Percentiles rank a stretch among this genome's conserved stretches.
phyloP scores from a whole-genome alignment of 2,113 vertebrate species.

The Zosterops pallidus region DNA sequence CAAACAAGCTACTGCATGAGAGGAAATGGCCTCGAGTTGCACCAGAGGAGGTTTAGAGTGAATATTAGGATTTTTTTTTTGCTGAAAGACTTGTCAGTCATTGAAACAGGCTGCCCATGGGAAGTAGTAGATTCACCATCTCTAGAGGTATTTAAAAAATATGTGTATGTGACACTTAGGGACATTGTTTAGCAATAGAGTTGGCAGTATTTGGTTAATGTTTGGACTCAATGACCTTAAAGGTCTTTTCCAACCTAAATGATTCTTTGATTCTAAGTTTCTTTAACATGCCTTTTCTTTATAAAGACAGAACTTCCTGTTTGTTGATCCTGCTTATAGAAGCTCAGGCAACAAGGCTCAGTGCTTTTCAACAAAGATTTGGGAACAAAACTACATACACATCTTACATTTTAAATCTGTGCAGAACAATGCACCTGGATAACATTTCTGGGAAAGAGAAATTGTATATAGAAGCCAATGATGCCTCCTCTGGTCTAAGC shows the following conservation, averaged over 20 bases:
- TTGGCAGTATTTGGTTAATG: background rate
- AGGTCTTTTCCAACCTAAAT: background rate
- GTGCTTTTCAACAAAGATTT: background rate
- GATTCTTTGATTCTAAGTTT: background rate
- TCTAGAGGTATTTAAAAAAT: background rate
- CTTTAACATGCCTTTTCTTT: background rate
- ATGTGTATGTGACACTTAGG: too few species aligned
- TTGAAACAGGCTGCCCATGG: background rate
- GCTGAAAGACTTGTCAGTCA: background rate
- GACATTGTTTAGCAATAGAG: background rate
- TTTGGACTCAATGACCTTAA: background rate
- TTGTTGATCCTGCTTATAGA: background rate
- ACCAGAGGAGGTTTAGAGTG: background rate
- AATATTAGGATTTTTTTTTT: background rate
- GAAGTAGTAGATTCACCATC: background rate
- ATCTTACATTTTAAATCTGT: background rate
- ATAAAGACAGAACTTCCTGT: background rate
- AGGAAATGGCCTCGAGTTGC: background rate
- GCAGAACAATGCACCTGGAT: background rate
- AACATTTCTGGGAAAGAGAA: background rate
- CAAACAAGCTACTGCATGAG: rapidly evolving
- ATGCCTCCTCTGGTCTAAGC: background rate
- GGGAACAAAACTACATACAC: background rate
- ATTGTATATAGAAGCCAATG: background rate
- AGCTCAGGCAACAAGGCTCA: background rate